These are phyloP conservation scores for Halotydeus destructor DNA, from an alignment of 1,140 invertebrate species.

Conservation along the genomic window DNA sequence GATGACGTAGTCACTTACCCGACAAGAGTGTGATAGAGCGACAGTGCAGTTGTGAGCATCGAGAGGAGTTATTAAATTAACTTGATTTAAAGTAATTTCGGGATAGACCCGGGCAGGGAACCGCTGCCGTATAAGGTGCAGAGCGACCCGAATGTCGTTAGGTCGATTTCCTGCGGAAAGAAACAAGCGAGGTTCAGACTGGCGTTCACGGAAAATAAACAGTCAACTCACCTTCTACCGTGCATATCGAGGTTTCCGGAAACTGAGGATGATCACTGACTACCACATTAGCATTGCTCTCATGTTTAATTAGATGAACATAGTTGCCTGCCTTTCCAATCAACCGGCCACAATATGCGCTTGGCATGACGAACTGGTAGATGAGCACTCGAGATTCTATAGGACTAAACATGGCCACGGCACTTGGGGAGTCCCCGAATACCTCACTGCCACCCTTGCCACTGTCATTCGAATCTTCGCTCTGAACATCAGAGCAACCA, in stretches of 20 bases:
- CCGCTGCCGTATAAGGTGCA: constrained; percentile 56
- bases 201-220: neutral
- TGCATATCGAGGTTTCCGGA: constrained; percentile 50
- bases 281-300: constrained; percentile 49
- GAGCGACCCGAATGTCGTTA: constrained; percentile 45
- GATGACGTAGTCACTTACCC: constrained; percentile 30
- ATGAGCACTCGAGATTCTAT: constrained; percentile 16
- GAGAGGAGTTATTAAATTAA: constrained; percentile 30
- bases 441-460: constrained; percentile 47
- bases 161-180: constrained; percentile 35
- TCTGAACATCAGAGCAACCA: no score
- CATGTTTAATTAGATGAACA: constrained; percentile 52
- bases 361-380: constrained; percentile 58
- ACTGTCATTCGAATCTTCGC: constrained; percentile 53
- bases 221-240: constrained; percentile 42
- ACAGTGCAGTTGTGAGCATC: constrained; percentile 27
- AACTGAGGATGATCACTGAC: constrained; percentile 52
- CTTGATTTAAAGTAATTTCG: constrained; percentile 50
- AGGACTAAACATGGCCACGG: constrained; percentile 1
- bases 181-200: neutral
- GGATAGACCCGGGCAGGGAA: constrained; percentile 58
- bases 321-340: constrained; percentile 65
- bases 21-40: constrained; percentile 35
- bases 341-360: constrained; percentile 50
- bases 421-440: constrained; percentile 15